Evolutionary conservation across 2,888 invertebrate species (phyloP), one percentile per base, ranked within the genome.

Genomic region (Ypsolopha sequella): DNA sequence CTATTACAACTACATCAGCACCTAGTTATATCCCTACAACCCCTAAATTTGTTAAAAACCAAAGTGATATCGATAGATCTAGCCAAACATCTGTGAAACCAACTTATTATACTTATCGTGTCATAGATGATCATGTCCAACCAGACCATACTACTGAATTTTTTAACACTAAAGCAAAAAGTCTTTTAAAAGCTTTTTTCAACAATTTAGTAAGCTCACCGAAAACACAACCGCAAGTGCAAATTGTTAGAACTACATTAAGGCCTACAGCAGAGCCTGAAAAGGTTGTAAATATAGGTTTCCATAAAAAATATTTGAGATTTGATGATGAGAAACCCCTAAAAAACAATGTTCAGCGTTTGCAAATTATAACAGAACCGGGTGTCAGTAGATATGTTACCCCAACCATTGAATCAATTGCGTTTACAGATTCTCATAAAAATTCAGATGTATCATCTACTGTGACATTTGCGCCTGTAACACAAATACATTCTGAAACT

Each of bases 71-170:
- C 41, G 62, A 61, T 45, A 66, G 70, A 56, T 71, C 68, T 51
- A 55, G 57, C 52, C 57, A 64, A 36, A 49, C 51, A 10, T 64
- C 65, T n/a, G 53, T 62, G 13, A 76, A 76, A 53, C 71, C 80
- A 1, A 73, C 80, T 0, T 85, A 84, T 57, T 84, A 79, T 52
- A 74, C 72, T 56, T 85, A 85, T 58, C 68, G 68, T 14, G 61
- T 85, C 52, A 70, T 74, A 58, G 85, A 84, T 53, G 82, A 82
- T 24, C 24, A 24, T 51, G 60, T 63, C 10, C 57, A 75, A 8
- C 69, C 75, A 39, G 76, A 84, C 56, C 76, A 79, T 56, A 84
- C 86, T 1, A 84, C 85, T 9, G 82, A 85, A 67, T 66, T 82
- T 47, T 78, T 85, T 56, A 76, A 70, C 56, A 71, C 73, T 52